A percentile compares a stretch with the other conserved stretches of the same genome.
phyloP scores from a whole-genome alignment of 2,888 invertebrate species.

The Rhodophaea formosa region DNA sequence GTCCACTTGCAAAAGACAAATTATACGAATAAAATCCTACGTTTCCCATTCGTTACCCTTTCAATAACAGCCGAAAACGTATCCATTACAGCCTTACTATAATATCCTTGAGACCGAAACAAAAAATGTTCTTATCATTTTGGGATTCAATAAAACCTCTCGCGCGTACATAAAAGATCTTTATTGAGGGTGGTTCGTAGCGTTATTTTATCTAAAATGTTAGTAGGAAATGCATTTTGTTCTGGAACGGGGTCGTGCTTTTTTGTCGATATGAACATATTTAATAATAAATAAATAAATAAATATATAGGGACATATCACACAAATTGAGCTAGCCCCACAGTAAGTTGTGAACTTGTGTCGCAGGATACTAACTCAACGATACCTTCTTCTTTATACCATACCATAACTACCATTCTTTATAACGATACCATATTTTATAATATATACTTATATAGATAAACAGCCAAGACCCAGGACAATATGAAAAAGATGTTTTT shows the following conservation, averaged over 20 bases:
- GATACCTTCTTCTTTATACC: too few relatives aligned
- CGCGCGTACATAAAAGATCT: conserved; percentile 39
- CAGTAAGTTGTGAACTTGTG: too few relatives aligned
- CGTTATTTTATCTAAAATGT: background rate
- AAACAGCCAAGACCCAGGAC: too few relatives aligned
- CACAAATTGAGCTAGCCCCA: too few relatives aligned
- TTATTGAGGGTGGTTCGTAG: conserved; percentile 38
- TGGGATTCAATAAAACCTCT: conserved; percentile 20
- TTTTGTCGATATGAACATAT: background rate
- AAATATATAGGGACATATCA: too few relatives aligned
- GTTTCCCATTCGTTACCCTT: conserved; percentile 3
- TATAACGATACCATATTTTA: too few relatives aligned
- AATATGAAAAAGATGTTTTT: too few relatives aligned
- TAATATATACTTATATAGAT: too few relatives aligned
- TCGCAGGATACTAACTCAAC: too few relatives aligned
- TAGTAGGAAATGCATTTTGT: background rate
- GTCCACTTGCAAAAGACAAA: background rate
- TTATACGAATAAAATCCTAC: conserved; percentile 2
- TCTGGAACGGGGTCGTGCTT: too few relatives aligned
- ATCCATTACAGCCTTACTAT: background rate
- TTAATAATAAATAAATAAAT: too few relatives aligned
- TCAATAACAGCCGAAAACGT: background rate
- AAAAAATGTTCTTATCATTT: conserved; percentile 20
- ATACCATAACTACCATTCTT: too few relatives aligned
- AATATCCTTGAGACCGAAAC: conserved; percentile 1